Conservation (phyloP, 2,888 invertebrate species). For the Amiota communis region DNA sequence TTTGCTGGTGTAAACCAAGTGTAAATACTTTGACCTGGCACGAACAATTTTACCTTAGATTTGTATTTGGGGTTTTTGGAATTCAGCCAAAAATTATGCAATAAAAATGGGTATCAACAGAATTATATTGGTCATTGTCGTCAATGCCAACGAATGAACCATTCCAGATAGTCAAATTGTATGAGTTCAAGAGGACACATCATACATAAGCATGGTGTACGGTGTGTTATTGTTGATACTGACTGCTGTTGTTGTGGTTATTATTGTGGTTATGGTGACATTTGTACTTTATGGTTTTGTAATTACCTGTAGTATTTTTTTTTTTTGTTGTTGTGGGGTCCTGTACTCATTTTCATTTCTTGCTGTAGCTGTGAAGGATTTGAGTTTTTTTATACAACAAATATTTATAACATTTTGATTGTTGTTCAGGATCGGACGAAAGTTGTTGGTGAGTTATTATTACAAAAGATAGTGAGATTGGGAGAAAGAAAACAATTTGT, state of each 20-base stretch:
- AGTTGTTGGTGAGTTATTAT: too few relatives aligned
- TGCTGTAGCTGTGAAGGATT: slow-evolving; percentile 19
- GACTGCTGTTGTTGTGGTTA: slow-evolving; percentile 9
- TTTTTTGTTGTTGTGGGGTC: neutral
- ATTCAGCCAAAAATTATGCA: slow-evolving; percentile 23
- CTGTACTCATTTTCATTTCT: neutral
- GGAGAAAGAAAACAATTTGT: neutral
- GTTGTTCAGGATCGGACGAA: neutral
- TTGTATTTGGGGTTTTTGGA: neutral
- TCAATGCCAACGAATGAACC: neutral
- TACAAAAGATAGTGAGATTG: neutral
- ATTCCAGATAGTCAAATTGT: too few relatives aligned
- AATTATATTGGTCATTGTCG: slow-evolving; percentile 21
- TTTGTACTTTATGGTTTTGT: slow-evolving; percentile 62
- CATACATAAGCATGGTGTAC: neutral
- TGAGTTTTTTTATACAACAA: slow-evolving; percentile 15
- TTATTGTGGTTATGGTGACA: slow-evolving; percentile 51
- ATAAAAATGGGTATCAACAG: neutral
- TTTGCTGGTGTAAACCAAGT: neutral
- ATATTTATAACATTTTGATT: slow-evolving; percentile 26
- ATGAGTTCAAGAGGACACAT: neutral
- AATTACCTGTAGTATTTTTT: slow-evolving; percentile 52
- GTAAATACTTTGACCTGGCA: slow-evolving; percentile 26
- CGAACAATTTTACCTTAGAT: slow-evolving; percentile 22
- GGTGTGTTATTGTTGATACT: neutral